phyloP scores from a whole-genome alignment of 1,140 invertebrate species.

The Homarus americanus region DNA sequence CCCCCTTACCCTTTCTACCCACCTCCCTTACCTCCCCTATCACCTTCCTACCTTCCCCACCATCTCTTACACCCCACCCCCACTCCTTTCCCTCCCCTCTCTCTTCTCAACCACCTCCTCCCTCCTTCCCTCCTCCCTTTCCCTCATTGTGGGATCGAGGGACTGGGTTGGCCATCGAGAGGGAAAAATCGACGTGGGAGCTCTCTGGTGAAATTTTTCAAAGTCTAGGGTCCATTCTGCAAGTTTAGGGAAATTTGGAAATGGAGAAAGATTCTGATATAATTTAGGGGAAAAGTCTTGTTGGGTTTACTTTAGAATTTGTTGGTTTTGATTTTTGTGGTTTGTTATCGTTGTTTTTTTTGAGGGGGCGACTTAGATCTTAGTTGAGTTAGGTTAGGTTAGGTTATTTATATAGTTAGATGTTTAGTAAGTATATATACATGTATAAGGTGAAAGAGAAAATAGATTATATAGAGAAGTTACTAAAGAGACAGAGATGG shows the following conservation, averaged over 20 bases:
- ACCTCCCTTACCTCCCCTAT: too few species aligned
- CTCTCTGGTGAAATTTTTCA: neutral
- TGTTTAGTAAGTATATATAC: neutral
- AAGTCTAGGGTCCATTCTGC: neutral
- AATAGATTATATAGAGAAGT: too few species aligned
- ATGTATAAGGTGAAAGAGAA: too few species aligned
- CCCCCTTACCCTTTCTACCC: too few species aligned
- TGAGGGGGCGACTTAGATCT: too few species aligned
- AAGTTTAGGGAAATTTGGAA: constrained; percentile 31
- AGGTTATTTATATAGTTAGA: neutral
- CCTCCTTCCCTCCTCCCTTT: neutral
- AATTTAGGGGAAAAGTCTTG: neutral
- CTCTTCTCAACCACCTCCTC: neutral
- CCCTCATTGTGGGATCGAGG: neutral
- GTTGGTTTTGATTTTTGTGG: neutral
- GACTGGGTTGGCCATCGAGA: neutral
- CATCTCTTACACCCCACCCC: neutral
- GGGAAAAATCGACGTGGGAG: neutral
- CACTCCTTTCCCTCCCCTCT: neutral
- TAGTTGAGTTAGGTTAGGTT: too few species aligned
- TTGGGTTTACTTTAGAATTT: neutral
- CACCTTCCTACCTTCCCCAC: neutral
- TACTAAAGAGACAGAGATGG: neutral
- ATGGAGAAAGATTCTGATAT: neutral
- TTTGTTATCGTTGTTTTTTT: too few species aligned